Percentiles rank a stretch among this genome's conserved stretches.
Evolutionary conservation across 2,888 invertebrate genomes (phyloP).

Genomic region (Piscicola geometra): DNA sequence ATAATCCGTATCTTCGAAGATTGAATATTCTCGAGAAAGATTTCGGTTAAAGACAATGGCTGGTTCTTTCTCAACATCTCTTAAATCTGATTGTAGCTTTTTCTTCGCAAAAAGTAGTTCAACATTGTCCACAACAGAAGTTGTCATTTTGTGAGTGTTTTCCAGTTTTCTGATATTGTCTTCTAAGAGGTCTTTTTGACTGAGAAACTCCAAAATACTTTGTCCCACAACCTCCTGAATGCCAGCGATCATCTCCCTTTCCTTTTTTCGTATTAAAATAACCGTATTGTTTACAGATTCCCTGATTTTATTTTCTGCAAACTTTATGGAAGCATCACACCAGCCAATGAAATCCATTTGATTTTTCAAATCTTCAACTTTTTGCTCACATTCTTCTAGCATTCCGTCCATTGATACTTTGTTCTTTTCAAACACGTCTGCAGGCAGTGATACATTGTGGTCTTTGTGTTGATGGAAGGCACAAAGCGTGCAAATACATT

Average conservation of each 20-base stretch:
- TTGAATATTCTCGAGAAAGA: constrained; percentile 46
- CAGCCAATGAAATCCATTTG: constrained; percentile 49
- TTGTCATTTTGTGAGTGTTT: constrained; percentile 50
- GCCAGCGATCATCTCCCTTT: constrained; percentile 49
- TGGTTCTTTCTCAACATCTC: constrained; percentile 46
- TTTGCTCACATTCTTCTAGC: constrained; percentile 40
- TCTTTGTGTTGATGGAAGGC: constrained; percentile 55
- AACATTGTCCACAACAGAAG: constrained; percentile 52
- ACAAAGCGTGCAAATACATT: constrained; percentile 55
- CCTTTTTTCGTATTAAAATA: constrained; percentile 45
- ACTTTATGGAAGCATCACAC: constrained; percentile 50
- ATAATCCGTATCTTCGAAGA: constrained; percentile 38
- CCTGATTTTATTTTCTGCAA: constrained; percentile 51
- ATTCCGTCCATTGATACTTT: constrained; percentile 37
- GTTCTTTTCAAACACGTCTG: constrained; percentile 51
- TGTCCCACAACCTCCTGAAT: constrained; percentile 50
- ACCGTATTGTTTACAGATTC: constrained; percentile 52
- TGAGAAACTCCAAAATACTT: constrained; percentile 48
- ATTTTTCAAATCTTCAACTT: constrained; percentile 46
- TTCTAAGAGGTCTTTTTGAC: constrained; percentile 46
- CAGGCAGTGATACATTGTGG: constrained; percentile 54
- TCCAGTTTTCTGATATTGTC: constrained; percentile 49
- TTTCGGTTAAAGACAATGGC: constrained; percentile 46
- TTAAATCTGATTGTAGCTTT: constrained; percentile 52
- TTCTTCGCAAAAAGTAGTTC: constrained; percentile 54